Evolutionary conservation across 2,113 vertebrate species (phyloP).

Genomic region (Pollachius pollachius): DNA sequence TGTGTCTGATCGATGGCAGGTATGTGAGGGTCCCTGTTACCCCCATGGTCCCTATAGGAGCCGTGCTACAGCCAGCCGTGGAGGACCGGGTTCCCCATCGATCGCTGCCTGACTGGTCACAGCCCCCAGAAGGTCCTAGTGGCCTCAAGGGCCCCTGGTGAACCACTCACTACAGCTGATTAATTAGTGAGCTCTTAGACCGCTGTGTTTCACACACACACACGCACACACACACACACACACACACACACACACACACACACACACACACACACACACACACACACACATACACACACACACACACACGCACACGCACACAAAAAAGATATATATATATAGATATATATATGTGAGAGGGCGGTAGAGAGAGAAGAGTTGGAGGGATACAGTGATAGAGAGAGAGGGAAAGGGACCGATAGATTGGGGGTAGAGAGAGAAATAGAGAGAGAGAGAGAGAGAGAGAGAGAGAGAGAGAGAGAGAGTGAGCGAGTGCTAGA

Average conservation of each 20-base stretch:
- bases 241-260: neutral
- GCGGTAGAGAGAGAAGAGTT: too few relatives aligned
- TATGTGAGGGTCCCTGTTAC: too few relatives aligned
- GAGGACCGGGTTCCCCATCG: neutral
- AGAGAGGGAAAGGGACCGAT: too few relatives aligned
- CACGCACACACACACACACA: conserved; percentile 2
- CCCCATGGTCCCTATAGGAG: too few relatives aligned
- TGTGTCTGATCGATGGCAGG: neutral
- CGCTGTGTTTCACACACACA: conserved; percentile 4
- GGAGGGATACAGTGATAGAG: too few relatives aligned
- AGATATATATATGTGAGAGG: too few relatives aligned
- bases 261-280: neutral
- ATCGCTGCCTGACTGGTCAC: conserved; percentile 12
- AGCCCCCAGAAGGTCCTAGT: conserved; percentile 3
- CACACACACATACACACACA: neutral
- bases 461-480: too few relatives aligned
- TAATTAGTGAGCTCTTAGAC: conserved; percentile 36
- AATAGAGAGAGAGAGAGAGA: too few relatives aligned
- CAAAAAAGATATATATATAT: too few relatives aligned
- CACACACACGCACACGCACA: neutral
- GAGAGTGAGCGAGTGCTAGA: too few relatives aligned
- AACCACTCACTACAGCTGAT: conserved; percentile 20
- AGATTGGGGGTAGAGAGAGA: too few relatives aligned
- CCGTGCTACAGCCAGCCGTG: too few relatives aligned
- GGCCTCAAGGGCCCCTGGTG: neutral